A percentile compares a stretch with the other conserved stretches of the same genome.
Conservation (phyloP, 2,888 invertebrate genomes). For the Metallyticus violacea region DNA sequence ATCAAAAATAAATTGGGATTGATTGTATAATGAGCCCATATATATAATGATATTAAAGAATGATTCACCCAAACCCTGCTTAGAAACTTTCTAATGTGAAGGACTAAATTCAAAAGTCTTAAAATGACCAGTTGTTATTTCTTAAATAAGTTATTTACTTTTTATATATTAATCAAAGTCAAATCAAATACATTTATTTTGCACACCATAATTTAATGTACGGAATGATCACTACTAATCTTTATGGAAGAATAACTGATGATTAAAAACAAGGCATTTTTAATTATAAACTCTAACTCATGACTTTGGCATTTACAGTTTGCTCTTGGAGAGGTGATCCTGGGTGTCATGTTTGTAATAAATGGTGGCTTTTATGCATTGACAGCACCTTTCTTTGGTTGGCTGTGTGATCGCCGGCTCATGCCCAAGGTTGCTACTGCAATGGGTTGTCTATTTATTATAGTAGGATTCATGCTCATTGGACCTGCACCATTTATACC, state of each 20-base stretch:
- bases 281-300: background rate
- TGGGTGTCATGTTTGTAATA: slow-evolving; percentile 80
- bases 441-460: slow-evolving; percentile 63
- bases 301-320: slow-evolving; percentile 52
- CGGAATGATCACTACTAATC: background rate
- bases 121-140: too few species aligned
- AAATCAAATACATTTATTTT: too few species aligned
- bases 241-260: too few species aligned
- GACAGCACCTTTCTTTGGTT: slow-evolving; percentile 77
- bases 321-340: slow-evolving; percentile 62
- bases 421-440: slow-evolving; percentile 55
- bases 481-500: slow-evolving; percentile 80
- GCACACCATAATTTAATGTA: too few species aligned
- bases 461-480: slow-evolving; percentile 67
- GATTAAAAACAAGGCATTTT: background rate
- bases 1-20: too few species aligned
- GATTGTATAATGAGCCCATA: too few species aligned
- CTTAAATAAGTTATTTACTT: too few species aligned
- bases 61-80: too few species aligned
- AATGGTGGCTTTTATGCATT: slow-evolving; percentile 78
- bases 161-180: too few species aligned
- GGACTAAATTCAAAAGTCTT: too few species aligned
- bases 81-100: too few species aligned
- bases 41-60: too few species aligned
- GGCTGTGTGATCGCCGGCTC: slow-evolving; percentile 65